phyloP scores from a whole-genome alignment of 1,140 invertebrate genomes.

The Brachionus plicatilis region DNA sequence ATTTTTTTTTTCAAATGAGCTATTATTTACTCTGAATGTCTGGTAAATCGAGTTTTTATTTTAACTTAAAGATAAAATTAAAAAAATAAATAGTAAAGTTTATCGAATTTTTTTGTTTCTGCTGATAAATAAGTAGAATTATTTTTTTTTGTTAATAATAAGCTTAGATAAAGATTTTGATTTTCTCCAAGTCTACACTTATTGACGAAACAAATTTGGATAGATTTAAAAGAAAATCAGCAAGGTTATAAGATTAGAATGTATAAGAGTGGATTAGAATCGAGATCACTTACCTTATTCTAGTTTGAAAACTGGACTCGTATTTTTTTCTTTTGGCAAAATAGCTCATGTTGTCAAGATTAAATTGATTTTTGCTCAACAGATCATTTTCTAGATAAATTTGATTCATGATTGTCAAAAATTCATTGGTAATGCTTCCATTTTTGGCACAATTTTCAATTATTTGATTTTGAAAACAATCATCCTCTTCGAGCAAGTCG shows the following conservation, averaged over 20 bases:
- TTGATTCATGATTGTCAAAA: slow-evolving; percentile 17
- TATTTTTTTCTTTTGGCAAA: slow-evolving; percentile 30
- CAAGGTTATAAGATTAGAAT: background rate
- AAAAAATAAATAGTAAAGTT: no score
- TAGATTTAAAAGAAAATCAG: background rate
- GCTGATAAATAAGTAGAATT: no score
- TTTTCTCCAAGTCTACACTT: background rate
- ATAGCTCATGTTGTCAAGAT: slow-evolving; percentile 16
- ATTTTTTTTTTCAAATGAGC: no score
- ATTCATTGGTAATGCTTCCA: background rate
- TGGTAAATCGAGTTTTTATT: no score
- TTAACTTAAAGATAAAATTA: no score
- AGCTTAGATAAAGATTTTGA: no score
- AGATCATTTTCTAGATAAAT: slow-evolving; percentile 35
- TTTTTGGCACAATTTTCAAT: background rate
- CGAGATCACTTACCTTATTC: background rate
- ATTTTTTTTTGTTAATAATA: no score
- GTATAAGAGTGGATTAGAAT: background rate
- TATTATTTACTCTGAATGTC: no score
- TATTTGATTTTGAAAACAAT: background rate
- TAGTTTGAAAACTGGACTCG: slow-evolving; percentile 23
- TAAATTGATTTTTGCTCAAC: slow-evolving; percentile 1
- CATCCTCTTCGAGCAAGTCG: background rate
- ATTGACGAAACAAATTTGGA: background rate
- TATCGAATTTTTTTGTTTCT: no score